Evolutionary conservation across 2,113 vertebrate genomes (phyloP), one percentile per base, ranked within the genome.

Genomic region (Galbula dea): DNA sequence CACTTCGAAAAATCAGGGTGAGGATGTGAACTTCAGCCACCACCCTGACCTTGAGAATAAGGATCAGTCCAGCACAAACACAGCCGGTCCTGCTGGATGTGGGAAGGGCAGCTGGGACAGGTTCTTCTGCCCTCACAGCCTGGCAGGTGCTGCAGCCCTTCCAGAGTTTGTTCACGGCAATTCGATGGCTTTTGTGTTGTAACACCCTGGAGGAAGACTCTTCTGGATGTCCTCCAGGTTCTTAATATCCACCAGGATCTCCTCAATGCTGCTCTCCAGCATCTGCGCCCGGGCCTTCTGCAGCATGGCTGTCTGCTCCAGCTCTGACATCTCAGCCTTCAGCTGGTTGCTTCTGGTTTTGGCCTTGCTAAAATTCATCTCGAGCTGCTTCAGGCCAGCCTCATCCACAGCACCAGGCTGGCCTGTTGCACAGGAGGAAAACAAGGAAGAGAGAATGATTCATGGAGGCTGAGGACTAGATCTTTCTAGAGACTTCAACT

Each of bases 171-270:
- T 57, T 99, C 97, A 99, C 1, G 99, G 95, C 36, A 97, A 93
- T 88, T 99, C 99, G 1, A 98, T 98, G 74, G 98, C 97, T 29
- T 97, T 96, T 45, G 96, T 97, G 57, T 99, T 99, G 89, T 94
- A 99, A 95, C 99, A 99, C 54, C 98, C 98, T 0, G 34, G 22
- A 27, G 99, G 99, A 89, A 99, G 92, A 65, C 89, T 95, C 5
- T 19, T 76, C 63, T 96, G 92, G 80, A 99, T 98, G n/a, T 98
- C 95, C 94, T 98, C 96, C 94, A 99, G 97, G 98, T 99, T 99
- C 41, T 83, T 75, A 57, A 99, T 98, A 83, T 99, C 99, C 1
- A 66, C 89, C 88, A 98, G 93, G 94, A 99, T 98, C 78, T 80
- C 95, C 7, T 97, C 94, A 3, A 99, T 98, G 97, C 98, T 98